Base-by-base conservation (phyloP, 2,888 invertebrate genomes). In the Hetaerina titia region DNA sequence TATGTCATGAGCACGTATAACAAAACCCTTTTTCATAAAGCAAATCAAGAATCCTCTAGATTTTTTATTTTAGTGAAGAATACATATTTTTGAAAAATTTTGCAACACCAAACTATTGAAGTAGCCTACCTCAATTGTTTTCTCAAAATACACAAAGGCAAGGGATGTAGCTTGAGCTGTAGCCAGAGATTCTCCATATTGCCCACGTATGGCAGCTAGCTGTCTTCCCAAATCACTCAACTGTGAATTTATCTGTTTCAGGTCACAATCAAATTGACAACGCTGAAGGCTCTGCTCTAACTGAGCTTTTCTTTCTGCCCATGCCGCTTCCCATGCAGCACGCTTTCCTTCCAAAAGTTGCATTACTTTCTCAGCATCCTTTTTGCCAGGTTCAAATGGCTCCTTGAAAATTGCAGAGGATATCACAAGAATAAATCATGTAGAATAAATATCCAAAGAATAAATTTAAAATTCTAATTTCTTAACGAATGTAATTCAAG, bases 121-220 rank as follows among this genome's bases (percentile, higher is more conserved):
- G 9, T 87, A 95, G 96, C 97, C 97, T 97, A 98, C 98, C 97
- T 98, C 97, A 95, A 98, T 98, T 95, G 98, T 98, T 96, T 98
- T 98, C 97, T 98, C 98, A 96, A 98, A 98, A 96, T 98, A 98
- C 95, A 97, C 97, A 96, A 98, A 98, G 64, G 98, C 98, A 95
- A 97, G 97, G 11, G 98, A 98, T 89, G 98, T 98, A 95, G 98
- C 97, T 96, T 98, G 98, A 13, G 98, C 98, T 74, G 98, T 97
- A 13, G 97, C 97, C 95, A 98, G 97, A 95, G 98, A 98, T 96
- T 98, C 98, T 63, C 98, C 98, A 96, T 97, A 98, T 96, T 98
- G 98, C 95, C 97, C 98, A 96, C 97, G 97, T 95, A 98, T 97
- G 95, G 97, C 97, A 95, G 97, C 96, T 96, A 98, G 96, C 96